phyloP scores from a whole-genome alignment of 1,140 invertebrate species.

The Drosophila burlai region DNA sequence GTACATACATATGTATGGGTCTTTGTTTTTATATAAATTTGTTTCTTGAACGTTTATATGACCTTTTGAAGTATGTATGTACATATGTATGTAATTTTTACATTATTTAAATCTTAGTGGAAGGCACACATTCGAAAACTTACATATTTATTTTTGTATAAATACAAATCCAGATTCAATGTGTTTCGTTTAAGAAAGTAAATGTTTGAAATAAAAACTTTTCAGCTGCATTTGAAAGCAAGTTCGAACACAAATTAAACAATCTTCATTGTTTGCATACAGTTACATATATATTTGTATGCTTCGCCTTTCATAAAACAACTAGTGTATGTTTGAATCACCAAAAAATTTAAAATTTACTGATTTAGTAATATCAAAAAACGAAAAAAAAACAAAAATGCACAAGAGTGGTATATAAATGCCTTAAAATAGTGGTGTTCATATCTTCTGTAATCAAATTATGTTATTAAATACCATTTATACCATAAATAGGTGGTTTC shows the following conservation, averaged over 20 bases:
- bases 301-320: not conserved
- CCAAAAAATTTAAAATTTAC: not conserved
- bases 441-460: not conserved
- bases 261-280: constrained; percentile 40
- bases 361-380: constrained; percentile 1
- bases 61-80: constrained; percentile 57
- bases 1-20: no score
- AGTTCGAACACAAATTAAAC: not conserved
- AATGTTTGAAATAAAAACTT: not conserved
- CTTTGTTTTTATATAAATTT: not conserved
- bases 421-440: constrained; percentile 6
- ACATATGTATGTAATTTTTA: constrained; percentile 83
- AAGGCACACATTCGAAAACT: not conserved
- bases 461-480: not conserved
- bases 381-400: constrained; percentile 27
- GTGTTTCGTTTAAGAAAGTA: not conserved
- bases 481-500: not conserved
- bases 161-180: not conserved
- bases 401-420: constrained; percentile 8
- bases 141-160: not conserved
- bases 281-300: not conserved
- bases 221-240: not conserved
- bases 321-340: not conserved
- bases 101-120: constrained; percentile 63
- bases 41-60: constrained; percentile 21